Evolutionary conservation across 2,113 vertebrate species (phyloP).

Genomic region (Ammospiza nelsoni): DNA sequence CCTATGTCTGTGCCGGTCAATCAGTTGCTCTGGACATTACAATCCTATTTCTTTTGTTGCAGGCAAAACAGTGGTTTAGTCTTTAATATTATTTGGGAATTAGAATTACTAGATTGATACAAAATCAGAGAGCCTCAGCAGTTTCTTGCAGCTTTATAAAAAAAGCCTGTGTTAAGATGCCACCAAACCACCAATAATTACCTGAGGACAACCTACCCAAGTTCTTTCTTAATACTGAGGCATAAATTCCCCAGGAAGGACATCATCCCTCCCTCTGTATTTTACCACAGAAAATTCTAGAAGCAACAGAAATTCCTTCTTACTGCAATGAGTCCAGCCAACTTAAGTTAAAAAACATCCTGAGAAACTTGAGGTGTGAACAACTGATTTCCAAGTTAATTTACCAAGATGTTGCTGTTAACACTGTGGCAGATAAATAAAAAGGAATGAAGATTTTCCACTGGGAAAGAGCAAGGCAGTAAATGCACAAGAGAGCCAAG

Average conservation of each 20-base stretch:
- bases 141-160: background rate
- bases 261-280: background rate
- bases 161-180: background rate
- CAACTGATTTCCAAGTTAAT: background rate
- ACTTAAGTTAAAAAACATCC: background rate
- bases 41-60: conserved; percentile 1
- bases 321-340: background rate
- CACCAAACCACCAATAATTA: background rate
- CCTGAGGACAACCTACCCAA: background rate
- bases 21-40: background rate
- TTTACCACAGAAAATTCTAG: background rate
- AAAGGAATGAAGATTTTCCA: background rate
- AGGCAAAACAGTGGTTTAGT: background rate
- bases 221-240: background rate
- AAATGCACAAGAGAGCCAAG: background rate
- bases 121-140: background rate
- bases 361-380: fast-evolving
- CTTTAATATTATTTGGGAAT: background rate
- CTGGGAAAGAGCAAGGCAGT: background rate
- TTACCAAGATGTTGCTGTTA: background rate
- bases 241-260: background rate
- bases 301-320: background rate
- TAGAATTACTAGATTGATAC: background rate
- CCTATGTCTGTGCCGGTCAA: background rate
- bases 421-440: background rate